A percentile compares a stretch with the other conserved stretches of the same genome.
Evolutionary conservation across 2,797 vertebrate species (phyloP).

Genomic region (Podarcis lilfordi): DNA sequence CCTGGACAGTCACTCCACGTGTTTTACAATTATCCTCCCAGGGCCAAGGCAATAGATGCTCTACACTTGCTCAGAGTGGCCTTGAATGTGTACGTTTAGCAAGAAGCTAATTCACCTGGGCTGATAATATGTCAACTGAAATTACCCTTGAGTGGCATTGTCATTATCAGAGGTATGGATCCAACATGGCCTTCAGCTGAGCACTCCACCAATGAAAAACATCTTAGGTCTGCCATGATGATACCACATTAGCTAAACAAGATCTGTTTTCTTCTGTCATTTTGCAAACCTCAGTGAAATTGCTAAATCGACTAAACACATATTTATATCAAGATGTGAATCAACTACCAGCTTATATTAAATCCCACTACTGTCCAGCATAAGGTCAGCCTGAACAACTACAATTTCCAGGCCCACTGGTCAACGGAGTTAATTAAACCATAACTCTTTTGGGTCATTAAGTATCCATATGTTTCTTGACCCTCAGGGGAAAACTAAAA

Average conservation of each 20-base stretch:
- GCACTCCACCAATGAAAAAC: not conserved
- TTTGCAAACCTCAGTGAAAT: constrained; percentile 5
- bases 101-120: not conserved
- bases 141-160: constrained; percentile 1
- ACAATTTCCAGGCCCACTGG: not conserved
- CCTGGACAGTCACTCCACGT: not conserved
- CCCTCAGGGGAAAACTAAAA: too few relatives aligned
- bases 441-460: not conserved
- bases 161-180: not conserved
- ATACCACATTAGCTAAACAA: not conserved
- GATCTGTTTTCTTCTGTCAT: not conserved
- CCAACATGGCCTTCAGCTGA: not conserved
- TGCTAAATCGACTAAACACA: not conserved
- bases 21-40: not conserved
- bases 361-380: not conserved
- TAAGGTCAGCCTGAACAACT: not conserved
- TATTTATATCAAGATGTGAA: not conserved
- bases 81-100: not conserved
- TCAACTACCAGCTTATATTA: not conserved
- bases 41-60: not conserved
- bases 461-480: not conserved
- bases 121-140: not conserved
- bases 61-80: not conserved
- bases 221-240: not conserved
- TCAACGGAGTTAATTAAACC: not conserved